Percentiles rank a stretch among this genome's conserved stretches.
phyloP scores from a whole-genome alignment of 2,797 vertebrate genomes.

The Mycteria americana region DNA sequence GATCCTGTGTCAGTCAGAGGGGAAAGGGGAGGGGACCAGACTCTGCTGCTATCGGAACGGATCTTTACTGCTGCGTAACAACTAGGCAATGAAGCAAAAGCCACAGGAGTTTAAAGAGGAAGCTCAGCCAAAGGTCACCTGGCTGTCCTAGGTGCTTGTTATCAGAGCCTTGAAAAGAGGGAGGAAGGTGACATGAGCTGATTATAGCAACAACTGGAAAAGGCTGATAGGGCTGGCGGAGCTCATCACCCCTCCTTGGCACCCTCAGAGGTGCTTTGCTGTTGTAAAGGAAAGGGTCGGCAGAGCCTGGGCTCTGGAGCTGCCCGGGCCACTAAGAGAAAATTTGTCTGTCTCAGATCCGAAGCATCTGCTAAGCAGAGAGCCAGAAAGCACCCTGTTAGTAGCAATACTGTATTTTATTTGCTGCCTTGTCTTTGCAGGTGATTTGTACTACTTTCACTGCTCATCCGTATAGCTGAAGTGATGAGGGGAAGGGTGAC shows the following conservation, averaged over 20 bases:
- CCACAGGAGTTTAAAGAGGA: background rate
- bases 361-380: background rate
- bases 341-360: background rate
- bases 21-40: background rate
- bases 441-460: background rate
- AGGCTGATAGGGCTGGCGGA: background rate
- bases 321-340: background rate
- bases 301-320: background rate
- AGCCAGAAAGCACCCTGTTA: background rate
- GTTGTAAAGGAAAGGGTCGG: background rate
- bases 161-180: constrained; percentile 16
- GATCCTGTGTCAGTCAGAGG: background rate
- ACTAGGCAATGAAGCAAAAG: background rate
- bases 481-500: background rate
- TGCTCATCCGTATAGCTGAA: background rate
- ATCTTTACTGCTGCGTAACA: background rate
- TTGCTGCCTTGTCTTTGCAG: background rate
- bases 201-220: background rate
- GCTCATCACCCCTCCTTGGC: background rate
- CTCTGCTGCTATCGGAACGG: background rate
- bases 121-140: constrained; percentile 46
- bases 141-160: background rate
- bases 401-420: background rate
- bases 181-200: background rate
- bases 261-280: too few relatives aligned